Percentiles rank a stretch among this genome's conserved stretches.
Evolutionary conservation across 2,888 invertebrate genomes (phyloP).

Genomic region (Silvanus unidentatus): DNA sequence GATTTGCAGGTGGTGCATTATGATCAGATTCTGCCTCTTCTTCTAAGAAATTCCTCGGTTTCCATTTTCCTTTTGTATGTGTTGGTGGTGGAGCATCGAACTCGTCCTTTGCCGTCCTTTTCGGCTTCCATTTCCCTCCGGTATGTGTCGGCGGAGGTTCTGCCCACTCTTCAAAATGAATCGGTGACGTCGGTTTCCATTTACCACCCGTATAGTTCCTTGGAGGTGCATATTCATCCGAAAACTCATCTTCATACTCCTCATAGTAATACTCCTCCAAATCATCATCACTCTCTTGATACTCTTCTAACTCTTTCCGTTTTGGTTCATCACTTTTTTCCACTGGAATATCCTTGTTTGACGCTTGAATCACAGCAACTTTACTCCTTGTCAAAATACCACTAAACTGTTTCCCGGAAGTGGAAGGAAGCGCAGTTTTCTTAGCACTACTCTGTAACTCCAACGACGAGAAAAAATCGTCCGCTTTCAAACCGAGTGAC

Average conservation of each 20-base stretch:
- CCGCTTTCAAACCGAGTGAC: constrained; percentile 65
- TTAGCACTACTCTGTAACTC: constrained; percentile 71
- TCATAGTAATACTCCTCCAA: constrained; percentile 30
- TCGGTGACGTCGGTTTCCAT: constrained; percentile 62
- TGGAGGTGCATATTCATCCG: constrained; percentile 50
- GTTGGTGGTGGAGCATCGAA: constrained; percentile 22
- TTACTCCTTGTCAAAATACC: constrained; percentile 48
- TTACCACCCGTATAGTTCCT: constrained; percentile 61
- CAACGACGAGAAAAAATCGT: constrained; percentile 80
- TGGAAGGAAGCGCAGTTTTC: constrained; percentile 44
- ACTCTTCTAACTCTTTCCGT: constrained; percentile 43
- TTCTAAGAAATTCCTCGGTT: constrained; percentile 8
- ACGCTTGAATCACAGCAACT: constrained; percentile 39
- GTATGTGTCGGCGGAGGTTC: constrained; percentile 46
- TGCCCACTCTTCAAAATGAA: constrained; percentile 22
- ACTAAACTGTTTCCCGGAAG: constrained; percentile 44
- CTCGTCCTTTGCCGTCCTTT: constrained; percentile 13
- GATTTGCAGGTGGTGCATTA: constrained; percentile 39
- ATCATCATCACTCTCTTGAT: constrained; percentile 37
- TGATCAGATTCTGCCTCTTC: constrained; percentile 8
- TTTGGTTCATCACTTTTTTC: constrained; percentile 49
- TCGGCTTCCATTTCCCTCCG: constrained; percentile 55
- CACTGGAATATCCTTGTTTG: constrained; percentile 56
- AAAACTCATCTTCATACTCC: constrained; percentile 33
- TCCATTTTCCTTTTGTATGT: constrained; percentile 59